Evolutionary conservation across 2,888 invertebrate species (phyloP).

Genomic region (Acronicta leporina): DNA sequence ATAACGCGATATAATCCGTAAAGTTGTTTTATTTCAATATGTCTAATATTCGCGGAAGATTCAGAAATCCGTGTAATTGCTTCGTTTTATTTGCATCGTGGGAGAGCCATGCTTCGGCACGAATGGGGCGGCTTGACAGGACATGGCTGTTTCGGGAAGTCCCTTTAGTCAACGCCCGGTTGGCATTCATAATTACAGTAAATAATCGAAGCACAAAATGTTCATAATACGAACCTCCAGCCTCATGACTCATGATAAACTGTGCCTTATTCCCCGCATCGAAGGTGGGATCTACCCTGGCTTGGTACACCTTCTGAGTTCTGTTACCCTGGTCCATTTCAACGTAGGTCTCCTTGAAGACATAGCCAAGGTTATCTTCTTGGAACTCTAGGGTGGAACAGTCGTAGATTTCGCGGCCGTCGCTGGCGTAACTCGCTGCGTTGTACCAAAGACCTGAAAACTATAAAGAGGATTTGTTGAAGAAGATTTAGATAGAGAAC

Average conservation of each 20-base stretch:
- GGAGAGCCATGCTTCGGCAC: too few species aligned
- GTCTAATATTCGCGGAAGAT: too few species aligned
- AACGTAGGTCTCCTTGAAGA: slow-evolving; percentile 78
- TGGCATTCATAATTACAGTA: too few species aligned
- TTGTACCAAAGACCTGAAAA: slow-evolving; percentile 86
- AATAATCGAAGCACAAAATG: too few species aligned
- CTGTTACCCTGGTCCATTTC: slow-evolving; percentile 73
- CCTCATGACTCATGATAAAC: slow-evolving; percentile 82
- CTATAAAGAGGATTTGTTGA: slow-evolving; percentile 52
- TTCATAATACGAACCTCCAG: slow-evolving; percentile 69
- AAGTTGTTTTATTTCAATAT: too few species aligned
- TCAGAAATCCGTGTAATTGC: too few species aligned
- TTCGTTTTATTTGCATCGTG: too few species aligned
- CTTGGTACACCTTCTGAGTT: slow-evolving; percentile 82
- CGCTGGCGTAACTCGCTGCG: slow-evolving; percentile 81
- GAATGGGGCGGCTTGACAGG: too few species aligned
- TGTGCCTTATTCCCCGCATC: slow-evolving; percentile 81
- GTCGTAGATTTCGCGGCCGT: slow-evolving; percentile 76
- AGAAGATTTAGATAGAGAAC: too few species aligned
- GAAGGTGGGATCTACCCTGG: slow-evolving; percentile 83
- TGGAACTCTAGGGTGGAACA: slow-evolving; percentile 81
- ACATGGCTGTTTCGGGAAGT: too few species aligned
- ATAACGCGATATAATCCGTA: too few species aligned
- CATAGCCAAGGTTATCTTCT: slow-evolving; percentile 83
- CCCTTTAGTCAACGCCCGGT: too few species aligned